These are phyloP conservation scores for Oithona nana DNA, from an alignment of 2,888 invertebrate species.

Conservation along the genomic window DNA sequence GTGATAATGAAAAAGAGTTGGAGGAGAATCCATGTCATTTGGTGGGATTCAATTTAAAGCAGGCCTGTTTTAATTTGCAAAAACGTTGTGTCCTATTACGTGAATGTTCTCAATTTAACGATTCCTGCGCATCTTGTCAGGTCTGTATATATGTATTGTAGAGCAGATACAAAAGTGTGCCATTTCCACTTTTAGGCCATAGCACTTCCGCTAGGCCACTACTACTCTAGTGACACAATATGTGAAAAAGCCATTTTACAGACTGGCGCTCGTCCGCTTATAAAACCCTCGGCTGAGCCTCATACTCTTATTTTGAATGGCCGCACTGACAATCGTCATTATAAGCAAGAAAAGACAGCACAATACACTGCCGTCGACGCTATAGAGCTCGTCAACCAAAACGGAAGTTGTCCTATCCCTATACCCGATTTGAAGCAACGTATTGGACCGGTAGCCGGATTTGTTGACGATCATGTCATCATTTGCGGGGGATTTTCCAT, in stretches of 20 bases:
- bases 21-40: background rate
- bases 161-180: too few species aligned
- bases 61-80: slow-evolving; percentile 3
- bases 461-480: background rate
- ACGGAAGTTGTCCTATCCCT: background rate
- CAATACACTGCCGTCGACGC: background rate
- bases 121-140: background rate
- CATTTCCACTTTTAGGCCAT: too few species aligned
- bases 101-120: background rate
- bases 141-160: too few species aligned
- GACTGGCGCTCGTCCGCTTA: slow-evolving; percentile 6
- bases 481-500: background rate
- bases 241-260: too few species aligned
- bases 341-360: background rate
- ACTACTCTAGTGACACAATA: too few species aligned
- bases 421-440: background rate
- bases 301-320: slow-evolving; percentile 12
- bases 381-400: background rate
- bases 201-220: too few species aligned
- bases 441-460: background rate
- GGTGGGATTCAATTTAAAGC: slow-evolving; percentile 6
- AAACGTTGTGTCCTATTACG: background rate
- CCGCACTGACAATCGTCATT: background rate
- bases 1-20: background rate
- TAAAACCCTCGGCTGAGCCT: background rate